Evolutionary conservation across 2,797 vertebrate genomes (phyloP).

Genomic region (Gambusia yucatana): DNA sequence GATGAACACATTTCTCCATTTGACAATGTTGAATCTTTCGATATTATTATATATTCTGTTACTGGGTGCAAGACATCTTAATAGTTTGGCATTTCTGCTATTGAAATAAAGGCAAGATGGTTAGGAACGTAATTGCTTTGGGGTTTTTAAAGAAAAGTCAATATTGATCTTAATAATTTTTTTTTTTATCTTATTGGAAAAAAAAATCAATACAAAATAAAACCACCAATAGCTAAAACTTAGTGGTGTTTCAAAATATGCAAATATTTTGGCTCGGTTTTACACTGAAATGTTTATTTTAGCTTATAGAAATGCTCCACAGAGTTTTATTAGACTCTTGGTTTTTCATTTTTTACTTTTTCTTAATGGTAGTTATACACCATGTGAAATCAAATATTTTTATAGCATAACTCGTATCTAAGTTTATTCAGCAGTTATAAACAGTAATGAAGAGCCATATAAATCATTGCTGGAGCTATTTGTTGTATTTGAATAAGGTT

Average conservation of each 20-base stretch:
- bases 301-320: not conserved
- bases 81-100: not conserved
- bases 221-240: not conserved
- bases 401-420: conserved; percentile 5
- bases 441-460: conserved; percentile 19
- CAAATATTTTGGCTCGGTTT: not conserved
- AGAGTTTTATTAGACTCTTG: not conserved
- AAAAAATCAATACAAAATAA: not conserved
- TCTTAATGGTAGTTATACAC: not conserved
- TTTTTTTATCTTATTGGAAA: not conserved
- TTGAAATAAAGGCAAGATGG: not conserved
- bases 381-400: not conserved
- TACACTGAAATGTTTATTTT: not conserved
- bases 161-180: not conserved
- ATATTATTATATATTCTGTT: not conserved
- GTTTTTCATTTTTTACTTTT: not conserved
- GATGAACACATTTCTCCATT: not conserved
- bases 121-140: not conserved
- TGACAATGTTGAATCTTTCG: not conserved
- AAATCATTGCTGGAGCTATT: conserved; percentile 26
- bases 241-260: not conserved
- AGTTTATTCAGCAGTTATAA: conserved; percentile 26
- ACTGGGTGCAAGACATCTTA: not conserved
- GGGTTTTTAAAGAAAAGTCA: not conserved
- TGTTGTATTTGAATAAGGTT: conserved; percentile 34